These are phyloP conservation scores for Ameiurus melas DNA, from an alignment of 2,113 vertebrate genomes.

Conservation along the genomic window DNA sequence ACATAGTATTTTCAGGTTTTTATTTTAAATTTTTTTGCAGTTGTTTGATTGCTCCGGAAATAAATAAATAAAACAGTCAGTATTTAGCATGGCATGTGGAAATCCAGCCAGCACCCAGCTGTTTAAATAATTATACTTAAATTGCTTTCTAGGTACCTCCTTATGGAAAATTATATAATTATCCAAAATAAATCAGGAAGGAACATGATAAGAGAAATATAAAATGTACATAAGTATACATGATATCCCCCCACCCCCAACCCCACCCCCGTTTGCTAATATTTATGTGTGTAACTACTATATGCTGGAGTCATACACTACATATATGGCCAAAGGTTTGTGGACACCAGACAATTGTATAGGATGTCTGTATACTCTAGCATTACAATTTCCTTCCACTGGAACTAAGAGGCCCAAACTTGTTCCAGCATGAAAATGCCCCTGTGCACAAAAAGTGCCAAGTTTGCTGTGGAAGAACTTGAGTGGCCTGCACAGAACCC, in stretches of 20 bases:
- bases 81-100: neutral
- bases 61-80: neutral
- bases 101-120: neutral
- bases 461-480: neutral
- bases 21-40: neutral
- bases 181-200: constrained; percentile 29
- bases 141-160: constrained; percentile 35
- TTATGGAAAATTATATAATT: constrained; percentile 40
- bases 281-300: neutral
- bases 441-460: neutral
- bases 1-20: neutral
- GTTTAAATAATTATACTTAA: constrained; percentile 34
- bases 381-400: neutral
- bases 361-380: neutral
- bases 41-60: neutral
- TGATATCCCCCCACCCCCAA: neutral
- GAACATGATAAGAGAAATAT: neutral
- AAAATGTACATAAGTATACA: neutral
- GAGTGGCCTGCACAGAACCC: neutral
- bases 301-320: neutral
- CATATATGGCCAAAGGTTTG: neutral
- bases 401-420: neutral
- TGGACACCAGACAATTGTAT: neutral
- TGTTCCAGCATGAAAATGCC: neutral
- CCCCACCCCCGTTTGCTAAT: no score